Percentiles rank a stretch among this genome's conserved stretches.
Evolutionary conservation across 2,888 invertebrate species (phyloP).

Genomic region (Serrognathus titanus): DNA sequence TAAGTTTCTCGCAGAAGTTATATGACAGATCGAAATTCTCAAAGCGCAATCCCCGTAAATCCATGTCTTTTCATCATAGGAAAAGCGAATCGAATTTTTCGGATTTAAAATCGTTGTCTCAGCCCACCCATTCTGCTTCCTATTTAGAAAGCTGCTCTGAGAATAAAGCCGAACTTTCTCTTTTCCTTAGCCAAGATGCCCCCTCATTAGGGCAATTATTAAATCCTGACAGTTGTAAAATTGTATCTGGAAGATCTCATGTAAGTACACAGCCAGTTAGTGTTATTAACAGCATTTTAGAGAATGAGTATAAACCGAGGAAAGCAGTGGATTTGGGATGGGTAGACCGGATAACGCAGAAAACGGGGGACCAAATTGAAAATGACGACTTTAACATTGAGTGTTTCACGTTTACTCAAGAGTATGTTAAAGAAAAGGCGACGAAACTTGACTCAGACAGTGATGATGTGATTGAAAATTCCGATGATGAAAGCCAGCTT

Average conservation of each 20-base stretch:
- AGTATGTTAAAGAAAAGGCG: constrained; percentile 4
- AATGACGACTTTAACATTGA: constrained; percentile 35
- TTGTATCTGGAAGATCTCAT: constrained; percentile 9
- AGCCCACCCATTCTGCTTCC: constrained; percentile 19
- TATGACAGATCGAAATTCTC: constrained; percentile 67
- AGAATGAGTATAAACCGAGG: constrained; percentile 31
- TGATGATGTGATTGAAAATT: constrained; percentile 62
- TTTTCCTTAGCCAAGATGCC: not conserved
- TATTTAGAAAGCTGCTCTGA: not conserved
- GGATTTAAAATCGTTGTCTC: constrained; percentile 24
- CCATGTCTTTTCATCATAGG: constrained; percentile 46
- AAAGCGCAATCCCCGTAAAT: constrained; percentile 75
- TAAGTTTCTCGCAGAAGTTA: constrained; percentile 60
- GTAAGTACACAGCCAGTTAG: constrained; percentile 34
- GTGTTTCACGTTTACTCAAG: constrained; percentile 26
- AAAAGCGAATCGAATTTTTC: constrained; percentile 35
- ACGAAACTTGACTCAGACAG: constrained; percentile 52
- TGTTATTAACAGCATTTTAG: constrained; percentile 35
- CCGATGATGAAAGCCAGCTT: constrained; percentile 40
- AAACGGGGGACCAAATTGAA: constrained; percentile 20
- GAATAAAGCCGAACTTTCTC: not conserved
- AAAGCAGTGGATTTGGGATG: constrained; percentile 56
- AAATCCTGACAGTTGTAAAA: constrained; percentile 21
- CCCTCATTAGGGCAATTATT: not conserved
- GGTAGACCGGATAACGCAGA: constrained; percentile 52